phyloP scores from a whole-genome alignment of 92 coral and sea anemone genomes.

The Phenganax subtilis region DNA sequence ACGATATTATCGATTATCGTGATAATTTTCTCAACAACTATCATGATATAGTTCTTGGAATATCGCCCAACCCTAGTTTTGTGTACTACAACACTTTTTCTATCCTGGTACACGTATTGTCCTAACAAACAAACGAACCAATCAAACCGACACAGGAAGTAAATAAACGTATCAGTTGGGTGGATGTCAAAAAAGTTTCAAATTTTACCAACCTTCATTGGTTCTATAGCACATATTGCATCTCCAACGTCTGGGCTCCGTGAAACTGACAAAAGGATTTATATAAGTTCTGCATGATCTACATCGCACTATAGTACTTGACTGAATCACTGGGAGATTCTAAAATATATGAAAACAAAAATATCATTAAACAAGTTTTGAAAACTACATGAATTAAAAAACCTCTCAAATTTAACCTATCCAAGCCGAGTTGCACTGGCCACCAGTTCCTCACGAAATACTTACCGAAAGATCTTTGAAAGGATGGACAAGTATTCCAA shows the following conservation, averaged over 20 bases:
- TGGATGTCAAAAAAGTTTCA: neutral
- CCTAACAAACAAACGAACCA: too few relatives aligned
- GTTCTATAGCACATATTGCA: constrained; percentile 93
- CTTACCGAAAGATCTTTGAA: constrained; percentile 90
- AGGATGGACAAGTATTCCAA: constrained; percentile 90
- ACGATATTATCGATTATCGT: too few relatives aligned
- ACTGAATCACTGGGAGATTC: constrained; percentile 95
- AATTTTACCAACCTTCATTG: constrained; percentile 71
- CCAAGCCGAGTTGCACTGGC: too few relatives aligned
- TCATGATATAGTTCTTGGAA: too few relatives aligned
- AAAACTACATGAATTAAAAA: too few relatives aligned
- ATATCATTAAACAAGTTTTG: too few relatives aligned
- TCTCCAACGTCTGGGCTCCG: constrained; percentile 85
- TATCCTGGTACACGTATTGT: too few relatives aligned
- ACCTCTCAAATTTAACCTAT: too few relatives aligned
- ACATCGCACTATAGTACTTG: constrained; percentile 90
- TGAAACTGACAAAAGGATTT: constrained; percentile 96
- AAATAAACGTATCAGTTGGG: neutral
- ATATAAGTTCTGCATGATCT: constrained; percentile 98
- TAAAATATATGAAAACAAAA: constrained; percentile 31
- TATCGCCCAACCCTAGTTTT: too few relatives aligned
- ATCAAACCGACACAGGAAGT: neutral
- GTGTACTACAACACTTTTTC: too few relatives aligned
- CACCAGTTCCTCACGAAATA: neutral
- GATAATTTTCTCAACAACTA: too few relatives aligned